A percentile compares a stretch with the other conserved stretches of the same genome.
These are phyloP conservation scores for Heterodera carotae DNA, from an alignment of 1,140 invertebrate genomes.

Conservation along the genomic window DNA sequence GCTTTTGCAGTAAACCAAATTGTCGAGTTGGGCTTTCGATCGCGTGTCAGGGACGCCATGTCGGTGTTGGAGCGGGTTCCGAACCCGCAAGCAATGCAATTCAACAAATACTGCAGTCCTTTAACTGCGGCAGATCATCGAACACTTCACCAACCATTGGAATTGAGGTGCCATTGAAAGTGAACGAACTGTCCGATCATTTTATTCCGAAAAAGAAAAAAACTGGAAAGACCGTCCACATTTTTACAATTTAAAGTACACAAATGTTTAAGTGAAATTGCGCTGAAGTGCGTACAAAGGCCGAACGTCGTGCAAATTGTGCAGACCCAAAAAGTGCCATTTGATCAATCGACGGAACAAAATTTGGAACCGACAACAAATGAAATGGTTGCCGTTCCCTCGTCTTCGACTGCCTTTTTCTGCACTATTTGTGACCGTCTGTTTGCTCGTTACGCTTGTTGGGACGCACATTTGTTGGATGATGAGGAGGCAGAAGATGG, in stretches of 20 bases:
- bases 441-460: constrained; percentile 19
- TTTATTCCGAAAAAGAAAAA: too few species aligned
- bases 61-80: constrained; percentile 36
- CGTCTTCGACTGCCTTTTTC: constrained; percentile 1
- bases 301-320: neutral
- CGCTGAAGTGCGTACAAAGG: neutral
- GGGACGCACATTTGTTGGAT: constrained; percentile 26
- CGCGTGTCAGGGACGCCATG: constrained; percentile 22
- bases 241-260: too few species aligned
- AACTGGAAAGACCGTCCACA: too few species aligned
- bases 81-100: constrained; percentile 24
- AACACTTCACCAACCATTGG: neutral
- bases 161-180: too few species aligned
- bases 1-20: constrained; percentile 20
- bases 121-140: neutral
- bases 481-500: too few species aligned
- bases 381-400: neutral
- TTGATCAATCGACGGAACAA: neutral
- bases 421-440: constrained; percentile 13
- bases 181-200: too few species aligned
- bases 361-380: neutral
- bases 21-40: constrained; percentile 30
- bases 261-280: constrained; percentile 1
- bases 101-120: neutral
- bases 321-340: neutral